These are phyloP conservation scores for Protonemura montana DNA, from an alignment of 2,888 invertebrate genomes.

Conservation along the genomic window DNA sequence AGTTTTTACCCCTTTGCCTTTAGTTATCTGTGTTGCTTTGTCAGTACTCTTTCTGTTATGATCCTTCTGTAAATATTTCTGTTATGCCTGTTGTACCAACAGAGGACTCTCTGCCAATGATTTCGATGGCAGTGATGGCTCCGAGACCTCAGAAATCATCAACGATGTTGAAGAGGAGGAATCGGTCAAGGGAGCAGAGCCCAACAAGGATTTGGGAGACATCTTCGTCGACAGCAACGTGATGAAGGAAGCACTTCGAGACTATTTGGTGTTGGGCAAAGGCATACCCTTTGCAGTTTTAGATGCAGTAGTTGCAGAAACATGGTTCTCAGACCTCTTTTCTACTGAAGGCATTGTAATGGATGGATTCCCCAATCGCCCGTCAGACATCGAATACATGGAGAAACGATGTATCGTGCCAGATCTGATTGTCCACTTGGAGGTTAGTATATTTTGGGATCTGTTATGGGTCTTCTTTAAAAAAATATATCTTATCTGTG, in stretches of 20 bases:
- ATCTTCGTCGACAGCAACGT: background rate
- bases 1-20: no score
- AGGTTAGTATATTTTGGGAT: background rate
- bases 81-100: no score
- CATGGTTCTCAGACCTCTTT: background rate
- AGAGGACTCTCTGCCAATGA: no score
- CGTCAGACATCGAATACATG: background rate
- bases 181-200: no score
- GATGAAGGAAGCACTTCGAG: background rate
- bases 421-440: background rate
- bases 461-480: no score
- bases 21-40: no score
- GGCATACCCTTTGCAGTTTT: background rate
- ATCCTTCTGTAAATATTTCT: no score
- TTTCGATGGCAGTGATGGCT: no score
- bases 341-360: background rate
- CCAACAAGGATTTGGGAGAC: background rate
- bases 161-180: background rate
- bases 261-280: background rate
- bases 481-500: no score
- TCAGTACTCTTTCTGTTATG: no score
- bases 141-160: no score
- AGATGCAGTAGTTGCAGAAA: background rate
- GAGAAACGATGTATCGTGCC: background rate
- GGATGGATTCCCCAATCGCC: background rate